A percentile compares a stretch with the other conserved stretches of the same genome.
Evolutionary conservation across 2,797 vertebrate species (phyloP).

Genomic region (Girardinus metallicus): DNA sequence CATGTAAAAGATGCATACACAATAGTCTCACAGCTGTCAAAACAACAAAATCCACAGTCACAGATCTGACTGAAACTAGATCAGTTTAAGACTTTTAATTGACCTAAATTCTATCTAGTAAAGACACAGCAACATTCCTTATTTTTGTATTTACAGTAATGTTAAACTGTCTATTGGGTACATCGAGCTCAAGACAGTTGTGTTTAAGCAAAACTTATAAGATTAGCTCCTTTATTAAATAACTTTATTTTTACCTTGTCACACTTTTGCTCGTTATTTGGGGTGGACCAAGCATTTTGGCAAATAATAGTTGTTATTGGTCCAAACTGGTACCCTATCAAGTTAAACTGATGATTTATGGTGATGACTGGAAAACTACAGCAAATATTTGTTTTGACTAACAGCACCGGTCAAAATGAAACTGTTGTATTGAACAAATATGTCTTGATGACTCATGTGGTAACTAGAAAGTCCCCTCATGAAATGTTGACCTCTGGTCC

Average conservation of each 20-base stretch:
- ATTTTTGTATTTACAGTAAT: neutral
- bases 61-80: neutral
- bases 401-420: slow-evolving; percentile 4
- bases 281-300: neutral
- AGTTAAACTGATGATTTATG: neutral
- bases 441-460: slow-evolving; percentile 6
- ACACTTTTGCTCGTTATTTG: neutral
- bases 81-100: neutral
- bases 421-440: slow-evolving; percentile 11
- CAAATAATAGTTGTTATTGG: neutral
- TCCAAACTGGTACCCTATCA: neutral
- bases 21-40: neutral
- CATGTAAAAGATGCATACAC: neutral
- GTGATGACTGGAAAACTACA: slow-evolving; percentile 3
- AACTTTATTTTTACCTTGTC: neutral
- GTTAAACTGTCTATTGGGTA: neutral
- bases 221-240: neutral
- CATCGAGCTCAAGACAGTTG: neutral
- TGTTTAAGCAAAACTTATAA: neutral
- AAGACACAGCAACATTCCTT: neutral
- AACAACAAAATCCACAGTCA: neutral
- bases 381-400: neutral
- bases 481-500: slow-evolving; percentile 12
- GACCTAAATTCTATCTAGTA: neutral
- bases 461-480: neutral